phyloP scores from a whole-genome alignment of 1,140 invertebrate genomes.

The Anthonomus grandis region DNA sequence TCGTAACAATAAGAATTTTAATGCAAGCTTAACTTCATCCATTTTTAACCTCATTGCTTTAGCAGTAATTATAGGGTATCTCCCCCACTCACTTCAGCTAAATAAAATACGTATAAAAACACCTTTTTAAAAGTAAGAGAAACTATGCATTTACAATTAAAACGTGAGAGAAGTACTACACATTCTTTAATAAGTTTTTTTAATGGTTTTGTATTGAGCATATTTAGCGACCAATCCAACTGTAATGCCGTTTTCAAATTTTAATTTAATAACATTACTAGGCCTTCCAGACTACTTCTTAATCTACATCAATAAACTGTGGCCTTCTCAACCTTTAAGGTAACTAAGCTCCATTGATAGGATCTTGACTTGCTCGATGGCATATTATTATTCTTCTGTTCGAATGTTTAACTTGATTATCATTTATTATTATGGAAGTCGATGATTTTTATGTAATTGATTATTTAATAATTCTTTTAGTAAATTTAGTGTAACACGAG shows the following conservation, averaged over 20 bases:
- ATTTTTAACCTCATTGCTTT: too few species aligned
- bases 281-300: neutral
- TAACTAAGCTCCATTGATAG: conserved; percentile 2
- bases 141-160: neutral
- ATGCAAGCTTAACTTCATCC: too few species aligned
- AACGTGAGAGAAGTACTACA: neutral
- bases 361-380: conserved; percentile 1
- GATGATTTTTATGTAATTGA: too few species aligned
- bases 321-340: conserved; percentile 1
- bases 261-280: neutral
- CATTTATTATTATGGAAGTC: too few species aligned
- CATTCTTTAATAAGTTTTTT: neutral
- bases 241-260: neutral
- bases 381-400: too few species aligned
- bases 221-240: neutral
- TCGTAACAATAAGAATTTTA: too few species aligned
- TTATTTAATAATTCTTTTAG: too few species aligned
- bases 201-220: neutral
- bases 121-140: neutral
- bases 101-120: neutral
- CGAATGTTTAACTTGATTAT: too few species aligned
- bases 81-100: too few species aligned
- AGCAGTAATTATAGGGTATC: too few species aligned
- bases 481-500: too few species aligned
- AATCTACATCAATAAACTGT: neutral